Evolutionary conservation across 1,140 invertebrate genomes (phyloP).

Genomic region (Antheraea pernyi): DNA sequence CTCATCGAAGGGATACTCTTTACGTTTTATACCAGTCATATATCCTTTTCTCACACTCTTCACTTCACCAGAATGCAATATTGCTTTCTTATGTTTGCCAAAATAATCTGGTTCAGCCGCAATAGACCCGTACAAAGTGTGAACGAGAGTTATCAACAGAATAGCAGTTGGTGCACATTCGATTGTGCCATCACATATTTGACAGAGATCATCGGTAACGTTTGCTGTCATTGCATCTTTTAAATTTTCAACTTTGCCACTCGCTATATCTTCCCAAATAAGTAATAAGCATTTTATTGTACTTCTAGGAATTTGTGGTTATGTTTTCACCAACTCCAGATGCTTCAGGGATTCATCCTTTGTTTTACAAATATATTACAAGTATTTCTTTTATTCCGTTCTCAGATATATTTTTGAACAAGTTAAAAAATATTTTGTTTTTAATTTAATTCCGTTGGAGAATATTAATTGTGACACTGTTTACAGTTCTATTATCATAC

Average conservation of each 20-base stretch:
- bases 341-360: background rate
- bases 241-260: conserved; percentile 13
- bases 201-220: conserved; percentile 65
- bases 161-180: conserved; percentile 71
- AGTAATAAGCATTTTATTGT: background rate
- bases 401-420: too few relatives aligned
- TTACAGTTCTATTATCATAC: background rate
- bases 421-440: too few relatives aligned
- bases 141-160: conserved; percentile 61
- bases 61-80: conserved; percentile 10
- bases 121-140: conserved; percentile 62
- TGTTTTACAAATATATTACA: too few relatives aligned
- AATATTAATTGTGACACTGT: too few relatives aligned
- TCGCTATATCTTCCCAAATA: background rate
- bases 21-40: conserved; percentile 13
- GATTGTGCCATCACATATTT: conserved; percentile 65
- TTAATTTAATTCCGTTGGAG: too few relatives aligned
- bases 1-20: conserved; percentile 12
- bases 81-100: conserved; percentile 31
- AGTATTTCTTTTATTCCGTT: too few relatives aligned
- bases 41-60: background rate
- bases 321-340: background rate
- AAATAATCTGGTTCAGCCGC: conserved; percentile 63
- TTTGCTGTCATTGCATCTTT: conserved; percentile 64
- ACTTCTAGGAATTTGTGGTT: background rate